Conservation (phyloP, 2,113 vertebrate species). For the Vicugna pacos region DNA sequence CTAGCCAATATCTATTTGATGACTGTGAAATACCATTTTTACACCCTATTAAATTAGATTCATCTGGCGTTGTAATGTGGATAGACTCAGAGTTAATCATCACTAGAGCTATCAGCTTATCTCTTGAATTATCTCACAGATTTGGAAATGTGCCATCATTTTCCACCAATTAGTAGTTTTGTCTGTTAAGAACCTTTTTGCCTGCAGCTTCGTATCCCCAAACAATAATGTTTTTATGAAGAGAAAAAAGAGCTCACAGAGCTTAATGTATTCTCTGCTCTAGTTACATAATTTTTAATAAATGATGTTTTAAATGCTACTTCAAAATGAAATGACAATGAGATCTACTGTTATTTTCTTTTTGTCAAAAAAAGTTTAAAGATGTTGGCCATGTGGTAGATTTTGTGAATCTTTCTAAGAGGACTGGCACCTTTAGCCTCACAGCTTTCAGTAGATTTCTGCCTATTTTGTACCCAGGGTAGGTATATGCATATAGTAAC, state of each 20-base stretch:
- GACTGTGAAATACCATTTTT: slow-evolving; percentile 57
- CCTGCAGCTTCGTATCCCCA: neutral
- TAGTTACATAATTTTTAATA: neutral
- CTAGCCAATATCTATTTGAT: neutral
- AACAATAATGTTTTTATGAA: slow-evolving; percentile 30
- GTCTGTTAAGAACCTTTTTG: neutral
- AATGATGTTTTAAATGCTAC: slow-evolving; percentile 5
- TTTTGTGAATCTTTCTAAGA: neutral
- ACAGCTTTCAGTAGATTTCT: neutral
- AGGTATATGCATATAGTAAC: neutral
- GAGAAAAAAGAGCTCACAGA: neutral
- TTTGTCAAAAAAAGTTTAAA: slow-evolving; percentile 24
- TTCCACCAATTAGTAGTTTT: neutral
- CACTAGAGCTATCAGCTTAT: neutral
- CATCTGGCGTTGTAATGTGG: neutral
- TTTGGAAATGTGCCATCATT: slow-evolving; percentile 9
- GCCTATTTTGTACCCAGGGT: neutral
- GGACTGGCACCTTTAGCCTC: neutral
- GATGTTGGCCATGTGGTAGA: neutral
- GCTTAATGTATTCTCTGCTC: slow-evolving; percentile 21
- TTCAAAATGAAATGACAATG: slow-evolving; percentile 21
- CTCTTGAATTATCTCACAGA: neutral
- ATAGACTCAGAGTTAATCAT: neutral
- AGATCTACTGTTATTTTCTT: neutral
- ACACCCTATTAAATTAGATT: slow-evolving; percentile 57